Percentiles rank a stretch among this genome's conserved stretches.
Evolutionary conservation across 2,113 vertebrate genomes (phyloP).

Genomic region (Carassius carassius): DNA sequence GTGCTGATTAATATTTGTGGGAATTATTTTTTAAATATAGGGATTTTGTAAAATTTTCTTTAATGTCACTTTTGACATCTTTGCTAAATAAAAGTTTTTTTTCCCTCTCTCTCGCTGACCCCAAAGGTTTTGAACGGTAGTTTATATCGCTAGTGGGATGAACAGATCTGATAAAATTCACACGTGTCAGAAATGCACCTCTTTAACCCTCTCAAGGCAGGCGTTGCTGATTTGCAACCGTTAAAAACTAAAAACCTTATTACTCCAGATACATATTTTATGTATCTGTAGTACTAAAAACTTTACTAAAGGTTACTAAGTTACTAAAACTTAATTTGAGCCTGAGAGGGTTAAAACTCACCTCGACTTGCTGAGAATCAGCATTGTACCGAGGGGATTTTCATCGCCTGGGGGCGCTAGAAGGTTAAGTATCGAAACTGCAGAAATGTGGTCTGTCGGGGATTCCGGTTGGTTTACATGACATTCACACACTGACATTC

Average conservation of each 20-base stretch:
- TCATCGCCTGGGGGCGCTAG: slow-evolving; percentile 32
- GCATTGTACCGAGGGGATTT: not conserved
- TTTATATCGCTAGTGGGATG: not conserved
- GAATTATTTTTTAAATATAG: not conserved
- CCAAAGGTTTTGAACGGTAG: not conserved
- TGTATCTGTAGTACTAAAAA: too few species aligned
- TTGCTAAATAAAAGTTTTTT: not conserved
- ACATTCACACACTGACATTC: not conserved
- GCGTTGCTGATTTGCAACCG: too few species aligned
- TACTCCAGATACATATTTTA: too few species aligned
- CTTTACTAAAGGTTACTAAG: too few species aligned
- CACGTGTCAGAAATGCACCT: not conserved
- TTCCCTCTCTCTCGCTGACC: not conserved
- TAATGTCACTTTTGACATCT: not conserved
- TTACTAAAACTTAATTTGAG: too few species aligned
- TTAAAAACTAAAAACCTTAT: too few species aligned
- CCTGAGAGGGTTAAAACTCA: not conserved
- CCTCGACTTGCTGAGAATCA: not conserved
- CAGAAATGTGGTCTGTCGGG: not conserved
- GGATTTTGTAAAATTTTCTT: not conserved
- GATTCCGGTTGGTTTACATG: not conserved
- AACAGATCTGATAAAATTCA: not conserved
- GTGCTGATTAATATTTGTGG: not conserved
- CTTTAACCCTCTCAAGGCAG: too few species aligned
- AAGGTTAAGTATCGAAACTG: not conserved